These are phyloP conservation scores for Protula sp. DNA, from an alignment of 2,888 invertebrate species.

Conservation along the genomic window DNA sequence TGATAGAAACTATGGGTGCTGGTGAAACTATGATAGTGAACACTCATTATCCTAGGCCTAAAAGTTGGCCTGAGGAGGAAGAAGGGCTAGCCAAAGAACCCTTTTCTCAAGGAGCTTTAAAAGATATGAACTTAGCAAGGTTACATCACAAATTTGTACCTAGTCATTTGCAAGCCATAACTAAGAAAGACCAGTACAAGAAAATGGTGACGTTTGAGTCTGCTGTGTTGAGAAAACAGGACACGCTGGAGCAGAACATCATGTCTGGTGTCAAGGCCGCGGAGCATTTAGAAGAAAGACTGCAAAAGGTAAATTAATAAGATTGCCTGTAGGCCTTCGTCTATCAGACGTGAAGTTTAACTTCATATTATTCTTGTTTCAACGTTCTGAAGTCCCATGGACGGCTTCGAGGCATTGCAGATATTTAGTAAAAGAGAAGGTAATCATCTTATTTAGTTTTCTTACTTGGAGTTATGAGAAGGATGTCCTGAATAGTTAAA, in stretches of 20 bases:
- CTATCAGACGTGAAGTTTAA: no score
- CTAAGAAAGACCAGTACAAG: constrained; percentile 44
- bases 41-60: constrained; percentile 7
- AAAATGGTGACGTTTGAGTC: constrained; percentile 39
- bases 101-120: not conserved
- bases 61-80: not conserved
- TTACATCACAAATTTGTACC: constrained; percentile 33
- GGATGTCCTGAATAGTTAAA: no score
- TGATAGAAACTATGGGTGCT: constrained; percentile 38
- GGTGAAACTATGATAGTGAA: constrained; percentile 33
- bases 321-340: no score
- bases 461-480: no score
- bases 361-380: no score
- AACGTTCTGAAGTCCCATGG: no score
- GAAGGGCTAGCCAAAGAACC: not conserved
- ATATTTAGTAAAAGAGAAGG: no score
- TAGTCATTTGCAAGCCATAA: constrained; percentile 37
- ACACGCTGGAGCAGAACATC: constrained; percentile 37
- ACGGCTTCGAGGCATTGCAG: no score
- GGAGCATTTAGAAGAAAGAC: constrained; percentile 35
- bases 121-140: not conserved
- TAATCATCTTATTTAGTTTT: no score
- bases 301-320: constrained; percentile 22
- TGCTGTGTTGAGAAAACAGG: constrained; percentile 35
- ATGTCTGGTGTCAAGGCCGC: constrained; percentile 41